Evolutionary conservation across 2,888 invertebrate species (phyloP).

Genomic region (Priocnemis perturbator): DNA sequence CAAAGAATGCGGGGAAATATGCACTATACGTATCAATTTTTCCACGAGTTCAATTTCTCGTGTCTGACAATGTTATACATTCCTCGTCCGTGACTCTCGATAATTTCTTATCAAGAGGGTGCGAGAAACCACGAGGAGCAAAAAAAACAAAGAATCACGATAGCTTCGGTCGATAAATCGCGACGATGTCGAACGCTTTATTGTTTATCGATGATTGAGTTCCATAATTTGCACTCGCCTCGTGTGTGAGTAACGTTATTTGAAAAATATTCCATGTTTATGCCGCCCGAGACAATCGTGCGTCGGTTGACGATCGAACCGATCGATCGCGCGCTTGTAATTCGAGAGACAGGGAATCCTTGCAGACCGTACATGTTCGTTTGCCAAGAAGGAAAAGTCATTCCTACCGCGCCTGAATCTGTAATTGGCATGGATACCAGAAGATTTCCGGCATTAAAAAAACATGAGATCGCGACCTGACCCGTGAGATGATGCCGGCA

Average conservation of each 20-base stretch:
- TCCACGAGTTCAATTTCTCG: too few relatives aligned
- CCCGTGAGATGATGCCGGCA: constrained; percentile 3
- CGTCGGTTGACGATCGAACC: background rate
- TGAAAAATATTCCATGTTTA: constrained; percentile 9
- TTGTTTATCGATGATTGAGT: background rate
- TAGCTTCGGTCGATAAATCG: background rate
- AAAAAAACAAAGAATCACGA: too few relatives aligned
- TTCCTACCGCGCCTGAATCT: background rate
- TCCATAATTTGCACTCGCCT: background rate
- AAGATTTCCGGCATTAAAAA: constrained; percentile 47
- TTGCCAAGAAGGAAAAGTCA: background rate
- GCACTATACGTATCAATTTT: too few relatives aligned
- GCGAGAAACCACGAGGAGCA: background rate
- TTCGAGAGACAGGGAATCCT: background rate
- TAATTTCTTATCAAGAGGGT: background rate
- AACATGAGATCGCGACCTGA: constrained; percentile 48
- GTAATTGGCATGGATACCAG: constrained; percentile 8
- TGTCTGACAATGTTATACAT: constrained; percentile 11
- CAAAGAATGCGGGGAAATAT: too few relatives aligned
- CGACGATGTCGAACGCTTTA: background rate
- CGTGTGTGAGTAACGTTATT: background rate
- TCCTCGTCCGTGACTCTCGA: background rate
- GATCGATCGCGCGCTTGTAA: background rate
- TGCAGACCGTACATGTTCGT: too few relatives aligned
- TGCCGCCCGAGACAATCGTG: background rate